Percentiles rank a stretch among this genome's conserved stretches.
Evolutionary conservation across 2,888 invertebrate species (phyloP).

Genomic region (Timema cristinae): DNA sequence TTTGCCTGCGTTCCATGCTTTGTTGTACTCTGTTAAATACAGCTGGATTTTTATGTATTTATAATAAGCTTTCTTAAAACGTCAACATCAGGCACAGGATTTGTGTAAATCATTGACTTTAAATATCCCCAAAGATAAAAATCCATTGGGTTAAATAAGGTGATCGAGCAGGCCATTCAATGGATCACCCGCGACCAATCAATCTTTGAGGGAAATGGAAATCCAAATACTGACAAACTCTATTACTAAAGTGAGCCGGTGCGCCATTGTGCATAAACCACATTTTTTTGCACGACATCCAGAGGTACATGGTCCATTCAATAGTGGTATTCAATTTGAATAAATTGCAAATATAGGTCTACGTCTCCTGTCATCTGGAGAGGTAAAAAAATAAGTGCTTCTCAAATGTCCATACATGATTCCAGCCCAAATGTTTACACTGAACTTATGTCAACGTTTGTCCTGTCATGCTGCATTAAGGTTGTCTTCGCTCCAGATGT

Average conservation of each 20-base stretch:
- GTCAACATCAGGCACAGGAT: background rate
- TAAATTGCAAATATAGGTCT: background rate
- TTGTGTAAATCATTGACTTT: background rate
- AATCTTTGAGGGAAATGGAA: background rate
- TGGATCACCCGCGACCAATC: conserved; percentile 11
- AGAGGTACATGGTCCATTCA: background rate
- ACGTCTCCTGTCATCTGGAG: background rate
- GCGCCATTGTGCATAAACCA: background rate
- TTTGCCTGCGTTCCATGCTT: background rate
- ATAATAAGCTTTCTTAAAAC: background rate
- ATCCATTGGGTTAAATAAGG: background rate
- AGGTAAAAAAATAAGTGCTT: background rate
- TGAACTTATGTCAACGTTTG: background rate
- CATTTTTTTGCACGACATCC: background rate
- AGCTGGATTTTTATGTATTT: background rate
- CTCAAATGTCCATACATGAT: background rate
- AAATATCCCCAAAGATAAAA: background rate
- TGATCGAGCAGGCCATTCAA: background rate
- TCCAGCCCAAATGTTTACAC: background rate
- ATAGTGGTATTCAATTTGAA: background rate
- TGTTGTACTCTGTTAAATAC: background rate
- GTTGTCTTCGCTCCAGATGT: background rate
- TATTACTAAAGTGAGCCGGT: background rate
- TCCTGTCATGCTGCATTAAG: background rate
- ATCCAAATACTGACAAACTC: background rate